phyloP scores from a whole-genome alignment of 2,888 invertebrate genomes.

The Zele albiditarsus region DNA sequence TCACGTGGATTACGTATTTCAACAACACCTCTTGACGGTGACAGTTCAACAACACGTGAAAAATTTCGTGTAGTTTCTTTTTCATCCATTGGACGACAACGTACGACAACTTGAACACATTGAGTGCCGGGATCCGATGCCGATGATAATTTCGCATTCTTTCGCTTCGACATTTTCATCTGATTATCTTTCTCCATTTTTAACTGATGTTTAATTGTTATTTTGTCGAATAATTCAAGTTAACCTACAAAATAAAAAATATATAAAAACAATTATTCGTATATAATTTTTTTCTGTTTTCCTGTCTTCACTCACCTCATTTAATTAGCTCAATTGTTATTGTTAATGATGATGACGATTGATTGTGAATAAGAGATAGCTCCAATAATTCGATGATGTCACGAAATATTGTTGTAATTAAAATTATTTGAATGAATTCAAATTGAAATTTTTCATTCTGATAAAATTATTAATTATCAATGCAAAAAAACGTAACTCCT shows the following conservation, averaged over 20 bases:
- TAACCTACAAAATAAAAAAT: background rate
- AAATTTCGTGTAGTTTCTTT: conserved; percentile 86
- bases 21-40: conserved; percentile 89
- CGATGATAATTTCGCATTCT: conserved; percentile 48
- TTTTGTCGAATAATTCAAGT: background rate
- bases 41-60: conserved; percentile 87
- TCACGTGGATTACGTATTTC: conserved; percentile 91
- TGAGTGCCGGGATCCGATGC: conserved; percentile 71
- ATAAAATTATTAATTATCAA: background rate
- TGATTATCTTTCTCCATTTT: conserved; percentile 7
- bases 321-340: background rate
- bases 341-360: background rate
- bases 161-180: conserved; percentile 48
- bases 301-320: background rate
- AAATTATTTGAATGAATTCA: background rate
- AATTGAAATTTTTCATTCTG: background rate
- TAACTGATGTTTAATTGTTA: background rate
- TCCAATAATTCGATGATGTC: background rate
- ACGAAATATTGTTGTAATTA: background rate
- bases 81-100: conserved; percentile 95
- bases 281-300: background rate
- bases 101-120: conserved; percentile 96
- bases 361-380: no score
- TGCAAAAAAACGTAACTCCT: background rate
- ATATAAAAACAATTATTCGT: background rate